These are phyloP conservation scores for Pogonomyrmex californicus DNA, from an alignment of 1,140 invertebrate species.

Conservation along the genomic window DNA sequence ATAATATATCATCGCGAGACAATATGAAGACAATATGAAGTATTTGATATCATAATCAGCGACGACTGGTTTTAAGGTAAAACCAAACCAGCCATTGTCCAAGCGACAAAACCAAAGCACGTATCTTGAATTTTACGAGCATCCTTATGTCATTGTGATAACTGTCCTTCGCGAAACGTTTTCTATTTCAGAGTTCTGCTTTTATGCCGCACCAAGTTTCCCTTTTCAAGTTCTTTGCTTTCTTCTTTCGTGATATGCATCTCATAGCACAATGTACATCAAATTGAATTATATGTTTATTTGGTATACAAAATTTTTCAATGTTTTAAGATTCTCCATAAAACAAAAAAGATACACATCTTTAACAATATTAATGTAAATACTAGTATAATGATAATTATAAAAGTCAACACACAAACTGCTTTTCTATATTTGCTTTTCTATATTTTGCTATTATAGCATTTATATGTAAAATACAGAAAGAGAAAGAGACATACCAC, in stretches of 20 bases:
- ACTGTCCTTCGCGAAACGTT: slow-evolving; percentile 53
- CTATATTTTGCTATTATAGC: not conserved
- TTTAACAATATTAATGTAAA: not conserved
- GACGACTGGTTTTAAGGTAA: slow-evolving; percentile 66
- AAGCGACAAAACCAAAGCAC: slow-evolving; percentile 33
- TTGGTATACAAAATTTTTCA: slow-evolving; percentile 14
- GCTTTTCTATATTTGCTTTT: not conserved
- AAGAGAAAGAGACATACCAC: not conserved
- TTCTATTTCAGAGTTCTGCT: slow-evolving; percentile 67
- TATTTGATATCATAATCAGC: slow-evolving; percentile 63
- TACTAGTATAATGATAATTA: not conserved
- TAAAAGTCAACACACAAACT: not conserved
- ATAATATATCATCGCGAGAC: slow-evolving; percentile 9
- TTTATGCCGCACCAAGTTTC: slow-evolving; percentile 23
- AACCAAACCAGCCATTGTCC: slow-evolving; percentile 66
- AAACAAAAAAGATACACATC: not conserved
- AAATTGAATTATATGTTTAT: not conserved
- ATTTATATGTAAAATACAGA: not conserved
- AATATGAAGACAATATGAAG: slow-evolving; percentile 3
- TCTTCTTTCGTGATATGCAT: not conserved
- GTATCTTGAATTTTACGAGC: slow-evolving; percentile 5
- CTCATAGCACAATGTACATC: not conserved
- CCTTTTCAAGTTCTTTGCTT: not conserved
- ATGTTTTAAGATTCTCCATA: not conserved
- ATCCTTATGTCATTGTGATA: slow-evolving; percentile 55